Evolutionary conservation across 2,113 vertebrate genomes (phyloP).

Genomic region (Amblyornis subalaris): DNA sequence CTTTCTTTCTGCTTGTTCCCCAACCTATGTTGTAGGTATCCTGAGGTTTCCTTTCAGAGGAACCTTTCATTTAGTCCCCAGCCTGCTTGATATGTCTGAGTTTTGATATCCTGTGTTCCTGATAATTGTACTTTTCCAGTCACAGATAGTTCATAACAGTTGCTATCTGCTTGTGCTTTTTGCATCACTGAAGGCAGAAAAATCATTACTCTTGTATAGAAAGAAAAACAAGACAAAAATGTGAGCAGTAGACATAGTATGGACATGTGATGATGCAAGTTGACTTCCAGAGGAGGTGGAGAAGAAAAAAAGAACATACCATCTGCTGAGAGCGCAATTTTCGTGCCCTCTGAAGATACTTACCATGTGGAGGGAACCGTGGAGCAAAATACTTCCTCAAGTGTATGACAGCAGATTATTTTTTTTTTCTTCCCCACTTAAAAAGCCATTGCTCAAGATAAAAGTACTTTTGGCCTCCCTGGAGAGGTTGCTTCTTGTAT

Average conservation of each 20-base stretch:
- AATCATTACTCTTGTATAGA: background rate
- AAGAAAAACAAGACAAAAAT: background rate
- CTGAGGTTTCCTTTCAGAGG: background rate
- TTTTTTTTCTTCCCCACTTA: background rate
- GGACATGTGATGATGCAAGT: background rate
- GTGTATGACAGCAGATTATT: background rate
- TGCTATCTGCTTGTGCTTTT: background rate
- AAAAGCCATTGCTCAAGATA: background rate
- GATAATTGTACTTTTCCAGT: background rate
- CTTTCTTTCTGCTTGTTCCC: background rate
- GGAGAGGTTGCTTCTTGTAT: background rate
- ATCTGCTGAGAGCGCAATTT: background rate
- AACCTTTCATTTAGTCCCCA: background rate
- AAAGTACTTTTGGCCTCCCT: background rate
- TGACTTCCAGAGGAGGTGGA: background rate
- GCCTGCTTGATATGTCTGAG: background rate
- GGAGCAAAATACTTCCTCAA: background rate
- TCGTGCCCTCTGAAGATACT: background rate
- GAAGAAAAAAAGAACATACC: background rate
- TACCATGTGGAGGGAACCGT: background rate
- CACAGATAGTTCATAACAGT: background rate
- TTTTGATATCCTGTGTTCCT: background rate
- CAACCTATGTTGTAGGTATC: accelerated
- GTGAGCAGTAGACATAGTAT: background rate
- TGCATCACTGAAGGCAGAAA: background rate